Percentiles rank a stretch among this genome's conserved stretches.
phyloP scores from a whole-genome alignment of 2,888 invertebrate genomes.

The Athalia circularis region DNA sequence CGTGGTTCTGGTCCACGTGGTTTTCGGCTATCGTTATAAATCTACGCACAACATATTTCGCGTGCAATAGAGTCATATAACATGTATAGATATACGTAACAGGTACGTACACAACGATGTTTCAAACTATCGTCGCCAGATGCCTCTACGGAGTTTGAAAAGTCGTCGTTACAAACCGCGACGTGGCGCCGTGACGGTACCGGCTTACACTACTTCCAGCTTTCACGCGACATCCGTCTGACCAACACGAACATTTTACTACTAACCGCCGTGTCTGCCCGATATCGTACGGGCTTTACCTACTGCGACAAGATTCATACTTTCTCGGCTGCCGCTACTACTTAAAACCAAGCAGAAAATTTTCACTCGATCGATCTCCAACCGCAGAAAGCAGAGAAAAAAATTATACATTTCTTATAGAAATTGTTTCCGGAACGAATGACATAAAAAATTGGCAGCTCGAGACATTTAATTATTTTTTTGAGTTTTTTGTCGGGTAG shows the following conservation, averaged over 20 bases:
- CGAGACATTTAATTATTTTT: too few species aligned
- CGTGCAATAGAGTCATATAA: too few species aligned
- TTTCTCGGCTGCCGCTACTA: neutral
- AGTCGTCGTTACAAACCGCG: neutral
- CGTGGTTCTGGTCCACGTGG: slow-evolving; percentile 11
- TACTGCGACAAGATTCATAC: slow-evolving; percentile 55
- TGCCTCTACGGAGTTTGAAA: slow-evolving; percentile 48
- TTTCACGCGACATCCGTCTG: slow-evolving; percentile 53
- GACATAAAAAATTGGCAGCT: too few species aligned
- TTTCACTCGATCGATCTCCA: neutral
- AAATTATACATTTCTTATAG: neutral
- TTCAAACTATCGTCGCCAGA: slow-evolving; percentile 53
- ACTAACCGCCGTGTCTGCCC: slow-evolving; percentile 51
- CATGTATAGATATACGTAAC: neutral
- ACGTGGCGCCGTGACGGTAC: slow-evolving; percentile 42
- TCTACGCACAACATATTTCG: too few species aligned
- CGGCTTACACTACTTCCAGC: slow-evolving; percentile 32
- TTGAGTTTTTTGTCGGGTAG: too few species aligned
- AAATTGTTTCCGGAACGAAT: too few species aligned
- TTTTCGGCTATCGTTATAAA: neutral
- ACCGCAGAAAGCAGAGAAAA: neutral
- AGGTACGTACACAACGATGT: neutral
- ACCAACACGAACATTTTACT: slow-evolving; percentile 69
- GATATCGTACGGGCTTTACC: slow-evolving; percentile 64
- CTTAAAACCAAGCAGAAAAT: slow-evolving; percentile 9